Evolutionary conservation across 2,113 vertebrate genomes (phyloP).

Genomic region (Thomomys bottae): DNA sequence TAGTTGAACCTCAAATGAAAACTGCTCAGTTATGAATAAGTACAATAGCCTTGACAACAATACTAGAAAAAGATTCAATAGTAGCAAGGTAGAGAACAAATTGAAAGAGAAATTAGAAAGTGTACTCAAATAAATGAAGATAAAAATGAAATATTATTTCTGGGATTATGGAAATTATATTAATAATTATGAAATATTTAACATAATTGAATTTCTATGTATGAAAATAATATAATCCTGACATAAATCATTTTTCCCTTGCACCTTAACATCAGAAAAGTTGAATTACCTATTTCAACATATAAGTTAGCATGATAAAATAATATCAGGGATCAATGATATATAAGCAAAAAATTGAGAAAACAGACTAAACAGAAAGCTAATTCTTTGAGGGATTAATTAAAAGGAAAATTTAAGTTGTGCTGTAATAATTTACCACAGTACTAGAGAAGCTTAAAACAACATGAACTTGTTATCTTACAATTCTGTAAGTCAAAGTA

Average conservation of each 20-base stretch:
- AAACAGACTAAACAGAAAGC: not conserved
- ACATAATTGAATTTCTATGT: not conserved
- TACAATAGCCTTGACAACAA: not conserved
- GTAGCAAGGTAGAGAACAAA: not conserved
- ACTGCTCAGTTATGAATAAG: not conserved
- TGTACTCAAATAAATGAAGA: constrained; percentile 12
- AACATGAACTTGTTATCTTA: not conserved
- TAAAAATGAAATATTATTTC: not conserved
- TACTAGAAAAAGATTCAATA: not conserved
- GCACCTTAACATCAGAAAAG: not conserved
- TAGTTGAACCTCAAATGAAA: not conserved
- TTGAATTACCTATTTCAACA: not conserved
- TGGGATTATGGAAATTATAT: not conserved
- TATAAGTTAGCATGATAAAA: not conserved
- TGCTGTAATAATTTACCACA: not conserved
- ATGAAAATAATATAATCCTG: not conserved
- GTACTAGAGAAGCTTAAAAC: not conserved
- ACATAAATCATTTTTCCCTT: not conserved
- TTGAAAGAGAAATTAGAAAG: not conserved
- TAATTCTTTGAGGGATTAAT: not conserved
- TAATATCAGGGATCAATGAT: not conserved
- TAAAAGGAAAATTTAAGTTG: not conserved
- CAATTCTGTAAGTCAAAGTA: not conserved
- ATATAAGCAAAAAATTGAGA: not conserved
- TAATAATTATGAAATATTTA: not conserved